These are phyloP conservation scores for Orthonychiurus folsomi DNA, from an alignment of 2,888 invertebrate genomes.

Conservation along the genomic window DNA sequence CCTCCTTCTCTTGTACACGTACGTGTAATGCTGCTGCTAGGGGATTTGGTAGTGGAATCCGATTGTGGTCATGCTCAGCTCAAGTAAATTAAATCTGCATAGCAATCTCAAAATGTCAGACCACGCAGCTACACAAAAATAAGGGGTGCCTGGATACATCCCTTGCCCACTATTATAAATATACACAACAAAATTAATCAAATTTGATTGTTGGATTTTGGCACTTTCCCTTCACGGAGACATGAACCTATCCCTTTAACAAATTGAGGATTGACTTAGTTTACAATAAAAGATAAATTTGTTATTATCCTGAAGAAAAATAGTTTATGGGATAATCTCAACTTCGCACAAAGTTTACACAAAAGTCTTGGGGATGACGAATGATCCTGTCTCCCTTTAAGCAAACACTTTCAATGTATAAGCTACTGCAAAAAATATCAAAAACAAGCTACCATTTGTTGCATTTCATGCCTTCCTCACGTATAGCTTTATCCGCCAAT, in stretches of 20 bases:
- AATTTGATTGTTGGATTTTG: no score
- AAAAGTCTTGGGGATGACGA: not conserved
- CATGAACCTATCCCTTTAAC: not conserved
- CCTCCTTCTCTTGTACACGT: no score
- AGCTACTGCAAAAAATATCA: not conserved
- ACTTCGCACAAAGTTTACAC: not conserved
- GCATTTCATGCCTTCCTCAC: not conserved
- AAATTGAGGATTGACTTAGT: not conserved
- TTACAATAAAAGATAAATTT: not conserved
- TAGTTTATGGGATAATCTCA: not conserved
- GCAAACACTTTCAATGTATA: not conserved
- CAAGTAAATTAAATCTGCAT: no score
- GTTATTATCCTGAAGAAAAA: not conserved
- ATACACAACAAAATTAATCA: no score
- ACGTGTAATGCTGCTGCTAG: no score
- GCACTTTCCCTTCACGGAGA: no score
- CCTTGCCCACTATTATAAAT: no score
- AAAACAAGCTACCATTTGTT: not conserved
- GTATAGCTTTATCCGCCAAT: not conserved
- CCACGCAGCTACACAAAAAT: no score
- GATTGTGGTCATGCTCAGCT: no score
- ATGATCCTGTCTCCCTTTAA: not conserved
- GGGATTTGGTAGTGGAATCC: no score
- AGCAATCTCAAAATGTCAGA: no score
- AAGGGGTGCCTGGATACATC: no score